Evolutionary conservation across 2,797 vertebrate species (phyloP).

Genomic region (Microhierax caerulescens): DNA sequence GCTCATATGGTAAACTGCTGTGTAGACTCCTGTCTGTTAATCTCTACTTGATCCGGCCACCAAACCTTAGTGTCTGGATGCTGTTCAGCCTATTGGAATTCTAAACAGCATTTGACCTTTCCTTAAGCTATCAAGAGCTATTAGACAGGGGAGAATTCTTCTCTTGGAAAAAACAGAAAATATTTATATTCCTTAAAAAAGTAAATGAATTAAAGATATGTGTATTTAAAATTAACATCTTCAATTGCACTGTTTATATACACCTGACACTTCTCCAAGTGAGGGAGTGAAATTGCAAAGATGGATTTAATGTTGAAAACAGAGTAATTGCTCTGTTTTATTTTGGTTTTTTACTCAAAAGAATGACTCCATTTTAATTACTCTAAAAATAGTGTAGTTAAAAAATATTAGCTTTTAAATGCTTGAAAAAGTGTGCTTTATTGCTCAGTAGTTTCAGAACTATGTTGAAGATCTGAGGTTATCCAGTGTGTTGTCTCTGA

Average conservation of each 20-base stretch:
- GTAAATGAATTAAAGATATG: neutral
- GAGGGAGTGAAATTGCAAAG: neutral
- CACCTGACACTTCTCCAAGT: neutral
- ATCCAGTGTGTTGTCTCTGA: neutral
- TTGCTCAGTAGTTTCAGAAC: neutral
- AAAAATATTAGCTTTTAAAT: neutral
- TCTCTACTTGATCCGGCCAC: neutral
- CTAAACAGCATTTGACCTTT: neutral
- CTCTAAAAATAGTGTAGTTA: neutral
- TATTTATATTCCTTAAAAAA: neutral
- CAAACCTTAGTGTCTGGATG: neutral
- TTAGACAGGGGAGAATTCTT: neutral
- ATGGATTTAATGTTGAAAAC: neutral
- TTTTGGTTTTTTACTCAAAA: neutral
- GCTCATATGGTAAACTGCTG: slow-evolving; percentile 89
- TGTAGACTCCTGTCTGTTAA: neutral
- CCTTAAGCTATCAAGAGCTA: neutral
- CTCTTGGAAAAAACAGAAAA: neutral
- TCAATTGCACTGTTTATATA: neutral
- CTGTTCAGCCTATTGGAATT: neutral
- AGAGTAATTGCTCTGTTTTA: neutral
- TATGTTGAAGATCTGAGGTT: neutral
- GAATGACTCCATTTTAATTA: neutral
- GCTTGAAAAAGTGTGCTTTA: neutral
- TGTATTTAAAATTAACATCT: neutral